phyloP scores from a whole-genome alignment of 2,113 vertebrate species.

The Callorhinus ursinus region DNA sequence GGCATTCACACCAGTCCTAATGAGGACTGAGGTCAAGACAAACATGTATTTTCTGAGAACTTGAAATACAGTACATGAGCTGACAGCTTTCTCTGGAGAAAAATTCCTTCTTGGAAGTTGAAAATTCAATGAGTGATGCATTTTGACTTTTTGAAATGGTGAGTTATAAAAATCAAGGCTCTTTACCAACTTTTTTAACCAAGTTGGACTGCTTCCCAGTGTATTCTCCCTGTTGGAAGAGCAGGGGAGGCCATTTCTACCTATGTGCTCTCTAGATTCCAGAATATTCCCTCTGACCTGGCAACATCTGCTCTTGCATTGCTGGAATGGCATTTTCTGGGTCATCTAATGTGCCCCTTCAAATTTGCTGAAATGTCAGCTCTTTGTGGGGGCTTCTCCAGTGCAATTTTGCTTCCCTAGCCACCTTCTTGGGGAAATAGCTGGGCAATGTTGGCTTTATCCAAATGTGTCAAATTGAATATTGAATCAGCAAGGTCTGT shows the following conservation, averaged over 20 bases:
- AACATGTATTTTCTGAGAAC: conserved; percentile 11
- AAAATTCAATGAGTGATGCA: conserved; percentile 13
- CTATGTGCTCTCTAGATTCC: not conserved
- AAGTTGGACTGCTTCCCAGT: not conserved
- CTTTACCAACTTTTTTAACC: not conserved
- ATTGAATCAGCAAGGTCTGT: conserved; percentile 43
- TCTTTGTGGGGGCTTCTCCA: conserved; percentile 25
- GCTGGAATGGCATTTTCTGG: conserved; percentile 30
- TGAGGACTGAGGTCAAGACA: not conserved
- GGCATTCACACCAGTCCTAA: not conserved
- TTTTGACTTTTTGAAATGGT: conserved; percentile 27
- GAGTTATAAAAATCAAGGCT: not conserved
- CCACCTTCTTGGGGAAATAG: conserved; percentile 31
- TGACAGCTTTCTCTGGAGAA: conserved; percentile 32
- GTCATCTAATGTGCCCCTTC: not conserved
- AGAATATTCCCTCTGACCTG: not conserved
- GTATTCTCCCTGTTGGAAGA: not conserved
- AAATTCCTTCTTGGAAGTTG: not conserved
- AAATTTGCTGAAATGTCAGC: conserved; percentile 49
- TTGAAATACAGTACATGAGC: not conserved
- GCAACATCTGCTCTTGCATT: not conserved
- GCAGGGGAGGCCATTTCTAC: not conserved
- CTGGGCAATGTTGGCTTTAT: conserved; percentile 47
- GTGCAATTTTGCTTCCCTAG: not conserved
- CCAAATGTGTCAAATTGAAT: conserved; percentile 32